Evolutionary conservation across 1,140 invertebrate genomes (phyloP).

Genomic region (Scylla paramamosain): DNA sequence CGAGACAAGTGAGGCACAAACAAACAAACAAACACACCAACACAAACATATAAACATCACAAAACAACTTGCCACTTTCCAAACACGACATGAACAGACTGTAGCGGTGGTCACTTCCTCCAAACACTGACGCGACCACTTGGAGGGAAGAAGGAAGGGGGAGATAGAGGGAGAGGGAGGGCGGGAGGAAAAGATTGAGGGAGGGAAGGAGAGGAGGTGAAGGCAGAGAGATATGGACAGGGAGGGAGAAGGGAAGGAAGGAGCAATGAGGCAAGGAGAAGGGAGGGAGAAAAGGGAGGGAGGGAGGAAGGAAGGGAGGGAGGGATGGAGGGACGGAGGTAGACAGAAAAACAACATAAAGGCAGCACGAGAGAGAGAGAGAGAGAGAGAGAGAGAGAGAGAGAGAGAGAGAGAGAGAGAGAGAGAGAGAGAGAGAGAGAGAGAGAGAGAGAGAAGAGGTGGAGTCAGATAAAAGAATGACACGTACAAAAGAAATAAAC

Average conservation of each 20-base stretch:
- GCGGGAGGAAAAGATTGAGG: neutral
- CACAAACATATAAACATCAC: too few species aligned
- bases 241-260: neutral
- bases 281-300: neutral
- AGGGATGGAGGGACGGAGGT: neutral
- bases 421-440: neutral
- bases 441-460: neutral
- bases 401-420: neutral
- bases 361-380: neutral
- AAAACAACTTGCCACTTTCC: too few species aligned
- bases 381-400: constrained; percentile 27
- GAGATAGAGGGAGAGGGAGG: neutral
- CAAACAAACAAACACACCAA: too few species aligned
- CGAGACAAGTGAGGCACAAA: too few species aligned
- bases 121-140: neutral
- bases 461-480: neutral
- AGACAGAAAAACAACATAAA: neutral
- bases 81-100: too few species aligned
- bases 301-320: neutral
- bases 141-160: neutral
- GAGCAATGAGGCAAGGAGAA: neutral
- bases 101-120: too few species aligned
- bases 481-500: too few species aligned
- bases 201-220: neutral
- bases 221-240: neutral